A percentile compares a stretch with the other conserved stretches of the same genome.
Evolutionary conservation across 1,140 invertebrate genomes (phyloP).

Genomic region (Heliconius hewitsoni): DNA sequence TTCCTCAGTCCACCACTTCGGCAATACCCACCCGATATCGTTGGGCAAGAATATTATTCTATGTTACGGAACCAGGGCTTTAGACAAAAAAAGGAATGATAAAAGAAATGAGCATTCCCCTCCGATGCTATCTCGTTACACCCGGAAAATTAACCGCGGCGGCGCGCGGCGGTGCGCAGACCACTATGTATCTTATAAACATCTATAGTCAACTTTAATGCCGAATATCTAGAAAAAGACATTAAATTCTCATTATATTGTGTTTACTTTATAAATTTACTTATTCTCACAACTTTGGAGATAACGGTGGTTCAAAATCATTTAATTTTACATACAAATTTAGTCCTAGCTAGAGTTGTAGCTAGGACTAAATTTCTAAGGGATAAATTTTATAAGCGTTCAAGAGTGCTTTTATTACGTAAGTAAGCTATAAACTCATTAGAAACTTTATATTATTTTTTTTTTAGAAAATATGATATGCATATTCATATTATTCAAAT

Average conservation of each 20-base stretch:
- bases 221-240: conserved; percentile 26
- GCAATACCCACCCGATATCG: conserved; percentile 50
- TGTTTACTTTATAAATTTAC: neutral
- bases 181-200: conserved; percentile 27
- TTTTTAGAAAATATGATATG: too few relatives aligned
- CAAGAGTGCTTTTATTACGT: neutral
- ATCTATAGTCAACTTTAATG: conserved; percentile 31
- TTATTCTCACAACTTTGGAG: neutral
- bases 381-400: neutral
- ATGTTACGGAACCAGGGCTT: conserved; percentile 19
- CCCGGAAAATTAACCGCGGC: conserved; percentile 46
- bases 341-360: neutral
- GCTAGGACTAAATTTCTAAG: neutral
- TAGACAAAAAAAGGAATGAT: conserved; percentile 35
- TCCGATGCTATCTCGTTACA: conserved; percentile 39
- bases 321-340: conserved; percentile 1
- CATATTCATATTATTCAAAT: too few relatives aligned
- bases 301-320: neutral
- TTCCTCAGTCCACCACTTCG: conserved; percentile 51
- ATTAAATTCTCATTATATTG: conserved; percentile 32
- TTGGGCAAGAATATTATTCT: conserved; percentile 38
- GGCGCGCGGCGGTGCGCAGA: conserved; percentile 27
- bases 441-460: neutral
- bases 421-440: neutral
- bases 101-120: conserved; percentile 40